Conservation (phyloP, 2,797 vertebrate species). For the Florisuga fusca region DNA sequence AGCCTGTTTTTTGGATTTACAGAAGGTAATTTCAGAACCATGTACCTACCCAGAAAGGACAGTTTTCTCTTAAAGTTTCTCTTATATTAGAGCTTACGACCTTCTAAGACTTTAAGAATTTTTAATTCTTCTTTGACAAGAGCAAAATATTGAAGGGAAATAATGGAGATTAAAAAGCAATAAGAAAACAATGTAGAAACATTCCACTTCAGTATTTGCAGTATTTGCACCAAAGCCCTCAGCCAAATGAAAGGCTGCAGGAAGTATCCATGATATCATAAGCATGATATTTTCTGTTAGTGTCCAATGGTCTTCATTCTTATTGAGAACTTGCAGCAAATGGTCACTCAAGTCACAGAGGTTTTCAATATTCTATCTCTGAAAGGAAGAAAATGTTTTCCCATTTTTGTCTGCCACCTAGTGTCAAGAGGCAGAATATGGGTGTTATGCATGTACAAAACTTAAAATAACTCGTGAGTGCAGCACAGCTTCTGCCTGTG, state of each 20-base stretch:
- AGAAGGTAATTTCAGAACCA: neutral
- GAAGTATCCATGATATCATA: neutral
- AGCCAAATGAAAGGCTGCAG: neutral
- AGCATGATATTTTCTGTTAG: neutral
- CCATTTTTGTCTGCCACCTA: conserved; percentile 74
- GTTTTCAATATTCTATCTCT: neutral
- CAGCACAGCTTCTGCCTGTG: neutral
- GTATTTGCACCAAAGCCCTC: neutral
- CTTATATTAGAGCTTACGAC: neutral
- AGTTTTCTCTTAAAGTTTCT: neutral
- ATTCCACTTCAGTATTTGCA: neutral
- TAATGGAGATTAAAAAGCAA: neutral
- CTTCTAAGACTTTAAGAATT: neutral
- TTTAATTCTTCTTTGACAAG: neutral
- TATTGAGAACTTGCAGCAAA: neutral
- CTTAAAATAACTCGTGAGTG: neutral
- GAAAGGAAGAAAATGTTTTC: conserved; percentile 27
- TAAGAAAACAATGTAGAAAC: neutral
- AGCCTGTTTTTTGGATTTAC: neutral
- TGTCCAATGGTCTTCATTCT: neutral
- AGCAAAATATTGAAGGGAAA: neutral
- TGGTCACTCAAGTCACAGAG: neutral
- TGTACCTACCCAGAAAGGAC: neutral
- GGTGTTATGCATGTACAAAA: neutral
- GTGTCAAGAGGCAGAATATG: conserved; percentile 52